Percentiles rank a stretch among this genome's conserved stretches.
Conservation (phyloP, 64 coral and sea anemone species). For the Montipora sp. region DNA sequence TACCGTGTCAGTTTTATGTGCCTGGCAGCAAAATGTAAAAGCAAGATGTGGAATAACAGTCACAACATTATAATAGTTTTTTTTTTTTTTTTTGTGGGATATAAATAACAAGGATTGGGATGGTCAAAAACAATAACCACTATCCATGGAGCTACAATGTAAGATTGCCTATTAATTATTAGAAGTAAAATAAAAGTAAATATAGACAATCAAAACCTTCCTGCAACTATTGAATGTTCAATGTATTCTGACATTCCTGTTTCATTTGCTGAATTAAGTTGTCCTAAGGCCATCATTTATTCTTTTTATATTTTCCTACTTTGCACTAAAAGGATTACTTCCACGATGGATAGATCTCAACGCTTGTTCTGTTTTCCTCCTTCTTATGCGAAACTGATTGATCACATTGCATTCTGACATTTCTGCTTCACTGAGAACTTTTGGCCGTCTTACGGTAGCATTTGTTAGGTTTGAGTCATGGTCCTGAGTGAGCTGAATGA, state of each 20-base stretch:
- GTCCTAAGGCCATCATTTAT: neutral
- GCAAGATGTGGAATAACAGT: too few species aligned
- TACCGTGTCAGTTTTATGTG: slow-evolving; percentile 38
- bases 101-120: too few species aligned
- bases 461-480: too few species aligned
- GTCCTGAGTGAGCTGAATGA: too few species aligned
- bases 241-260: neutral
- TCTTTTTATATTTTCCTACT: neutral
- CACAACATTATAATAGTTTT: too few species aligned
- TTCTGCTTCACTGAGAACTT: neutral
- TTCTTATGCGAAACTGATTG: neutral
- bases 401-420: neutral
- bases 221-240: neutral
- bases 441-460: neutral
- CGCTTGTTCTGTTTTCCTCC: neutral
- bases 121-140: too few species aligned
- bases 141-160: too few species aligned
- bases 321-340: neutral
- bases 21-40: neutral
- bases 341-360: neutral
- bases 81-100: too few species aligned
- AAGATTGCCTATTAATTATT: too few species aligned
- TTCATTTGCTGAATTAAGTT: neutral
- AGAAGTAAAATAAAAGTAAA: too few species aligned
- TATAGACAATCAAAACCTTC: too few species aligned